Conservation (phyloP, 2,797 vertebrate species). For the Pipistrellus pipistrellus region DNA sequence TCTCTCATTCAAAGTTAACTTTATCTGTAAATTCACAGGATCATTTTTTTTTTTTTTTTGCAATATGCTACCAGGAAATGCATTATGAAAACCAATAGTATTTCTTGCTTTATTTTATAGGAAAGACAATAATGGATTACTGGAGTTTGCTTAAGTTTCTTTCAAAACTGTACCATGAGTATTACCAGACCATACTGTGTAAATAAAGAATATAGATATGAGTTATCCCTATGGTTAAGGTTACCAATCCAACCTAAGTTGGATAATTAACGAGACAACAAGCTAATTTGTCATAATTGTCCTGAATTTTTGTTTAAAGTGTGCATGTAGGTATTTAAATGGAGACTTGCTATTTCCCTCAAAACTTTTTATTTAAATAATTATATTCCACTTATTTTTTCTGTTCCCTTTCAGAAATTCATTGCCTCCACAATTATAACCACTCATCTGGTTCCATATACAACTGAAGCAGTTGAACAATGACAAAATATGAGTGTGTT, state of each 20-base stretch:
- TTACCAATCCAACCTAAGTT: background rate
- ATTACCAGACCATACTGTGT: background rate
- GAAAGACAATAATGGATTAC: background rate
- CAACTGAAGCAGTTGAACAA: background rate
- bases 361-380: background rate
- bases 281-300: background rate
- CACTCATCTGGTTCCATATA: background rate
- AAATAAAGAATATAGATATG: background rate
- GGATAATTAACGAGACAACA: background rate
- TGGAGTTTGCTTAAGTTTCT: background rate
- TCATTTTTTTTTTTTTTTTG: background rate
- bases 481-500: background rate
- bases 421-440: background rate
- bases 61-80: background rate
- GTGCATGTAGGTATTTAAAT: background rate
- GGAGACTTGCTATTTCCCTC: background rate
- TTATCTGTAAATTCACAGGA: background rate
- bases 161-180: background rate
- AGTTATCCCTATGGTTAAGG: background rate
- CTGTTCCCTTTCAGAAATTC: background rate
- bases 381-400: background rate
- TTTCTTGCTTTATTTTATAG: background rate
- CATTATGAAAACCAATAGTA: background rate
- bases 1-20: background rate
- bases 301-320: background rate